Base-by-base conservation (phyloP, 1,140 invertebrate genomes). In the Pachypeltis micranthus region DNA sequence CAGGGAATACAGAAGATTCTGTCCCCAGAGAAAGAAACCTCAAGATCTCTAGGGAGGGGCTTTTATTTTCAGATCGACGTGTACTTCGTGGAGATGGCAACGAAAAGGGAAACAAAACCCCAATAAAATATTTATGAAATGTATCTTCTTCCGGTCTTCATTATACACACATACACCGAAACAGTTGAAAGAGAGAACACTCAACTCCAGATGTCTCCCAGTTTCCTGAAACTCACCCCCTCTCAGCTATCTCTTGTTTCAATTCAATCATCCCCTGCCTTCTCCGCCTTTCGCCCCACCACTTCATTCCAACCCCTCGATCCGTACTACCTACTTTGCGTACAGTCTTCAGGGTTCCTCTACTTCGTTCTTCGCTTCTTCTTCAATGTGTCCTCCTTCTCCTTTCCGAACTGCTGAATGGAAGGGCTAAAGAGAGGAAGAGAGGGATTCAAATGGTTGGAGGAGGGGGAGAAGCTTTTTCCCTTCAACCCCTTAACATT, bases 71-170 rank as follows among this genome's bases (percentile, higher is more conserved):
- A n/a, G n/a, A n/a, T n/a, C n/a, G n/a, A n/a, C n/a, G n/a, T n/a
- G n/a, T n/a, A n/a, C n/a, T n/a, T n/a, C n/a, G n/a, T n/a, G n/a
- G n/a, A n/a, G n/a, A n/a, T n/a, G n/a, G n/a, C n/a, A n/a, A n/a
- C n/a, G 34, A 39, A 39, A 10, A 39, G 7, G n/a, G 34, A 39
- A 39, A 39, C 34, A 19, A 1, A 61, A 61, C 34, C 59, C 26
- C 59, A 61, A 61, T 61, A 61, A 61, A 61, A 61, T 61, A 61
- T 61, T 61, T 61, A 61, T 61, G 59, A 61, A 61, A 61, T 61
- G 59, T 61, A 34, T 39, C 59, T 61, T 3, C 39, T 44, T 7
- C 28, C 2, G 19, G 34, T 39, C 24, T 39, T 61, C 44, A 61
- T 61, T 39, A 39, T 39, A 39, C 7, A 39, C 34, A 39, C 34